A percentile compares a stretch with the other conserved stretches of the same genome.
Conservation (phyloP, 1,140 invertebrate genomes). For the Drosophila pruinosa region DNA sequence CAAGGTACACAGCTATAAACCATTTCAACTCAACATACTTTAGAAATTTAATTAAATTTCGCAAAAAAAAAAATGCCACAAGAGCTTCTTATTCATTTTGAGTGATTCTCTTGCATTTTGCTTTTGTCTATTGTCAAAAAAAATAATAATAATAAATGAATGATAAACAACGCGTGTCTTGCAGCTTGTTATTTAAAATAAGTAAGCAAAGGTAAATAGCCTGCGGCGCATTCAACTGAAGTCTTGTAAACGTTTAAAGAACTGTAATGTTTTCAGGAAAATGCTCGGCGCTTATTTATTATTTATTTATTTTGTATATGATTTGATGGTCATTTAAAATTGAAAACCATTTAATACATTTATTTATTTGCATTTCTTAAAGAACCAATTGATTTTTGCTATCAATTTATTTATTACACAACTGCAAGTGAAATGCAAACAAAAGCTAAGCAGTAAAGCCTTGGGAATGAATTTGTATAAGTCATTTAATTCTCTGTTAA, state of each 20-base stretch:
- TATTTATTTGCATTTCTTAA: neutral
- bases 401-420: neutral
- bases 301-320: neutral
- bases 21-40: neutral
- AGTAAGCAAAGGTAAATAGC: neutral
- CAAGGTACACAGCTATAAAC: neutral
- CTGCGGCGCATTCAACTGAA: neutral
- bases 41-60: conserved; percentile 7
- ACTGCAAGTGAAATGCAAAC: neutral
- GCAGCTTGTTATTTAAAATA: conserved; percentile 1
- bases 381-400: neutral
- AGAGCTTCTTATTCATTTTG: neutral
- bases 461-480: no score
- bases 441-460: neutral
- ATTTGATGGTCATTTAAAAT: neutral
- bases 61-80: neutral
- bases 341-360: neutral
- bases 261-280: neutral
- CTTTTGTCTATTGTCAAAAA: neutral
- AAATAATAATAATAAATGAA: conserved; percentile 2
- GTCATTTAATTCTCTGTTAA: neutral
- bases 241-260: neutral
- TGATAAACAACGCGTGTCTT: neutral
- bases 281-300: neutral
- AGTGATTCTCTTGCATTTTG: neutral